A percentile compares a stretch with the other conserved stretches of the same genome.
phyloP scores from a whole-genome alignment of 2,113 vertebrate genomes.

The Anguilla japonica region DNA sequence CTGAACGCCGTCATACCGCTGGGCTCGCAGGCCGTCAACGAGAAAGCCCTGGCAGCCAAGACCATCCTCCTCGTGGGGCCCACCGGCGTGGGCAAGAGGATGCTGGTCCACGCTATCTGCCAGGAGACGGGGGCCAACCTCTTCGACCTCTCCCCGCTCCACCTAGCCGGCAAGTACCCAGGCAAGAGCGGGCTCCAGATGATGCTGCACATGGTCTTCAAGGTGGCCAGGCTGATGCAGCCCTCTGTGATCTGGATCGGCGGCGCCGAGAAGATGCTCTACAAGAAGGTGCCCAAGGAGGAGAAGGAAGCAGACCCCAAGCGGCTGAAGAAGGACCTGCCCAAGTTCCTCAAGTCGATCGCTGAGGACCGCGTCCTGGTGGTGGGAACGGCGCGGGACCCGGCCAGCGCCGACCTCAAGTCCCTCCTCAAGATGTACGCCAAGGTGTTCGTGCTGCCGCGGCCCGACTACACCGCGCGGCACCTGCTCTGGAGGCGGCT shows the following conservation, averaged over 20 bases:
- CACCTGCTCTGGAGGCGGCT: constrained; percentile 54
- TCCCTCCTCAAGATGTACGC: constrained; percentile 36
- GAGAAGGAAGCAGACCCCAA: constrained; percentile 69
- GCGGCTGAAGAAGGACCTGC: constrained; percentile 54
- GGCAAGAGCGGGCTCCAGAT: constrained; percentile 73
- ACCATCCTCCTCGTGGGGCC: constrained; percentile 81
- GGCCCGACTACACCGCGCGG: constrained; percentile 41
- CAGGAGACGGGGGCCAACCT: constrained; percentile 78
- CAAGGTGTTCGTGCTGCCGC: constrained; percentile 37
- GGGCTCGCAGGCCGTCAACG: constrained; percentile 75
- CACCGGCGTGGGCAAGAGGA: constrained; percentile 78
- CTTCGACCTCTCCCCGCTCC: constrained; percentile 80
- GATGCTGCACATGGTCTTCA: constrained; percentile 81
- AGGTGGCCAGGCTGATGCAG: constrained; percentile 76
- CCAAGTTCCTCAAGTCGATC: constrained; percentile 45
- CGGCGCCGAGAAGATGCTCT: constrained; percentile 80
- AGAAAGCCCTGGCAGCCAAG: constrained; percentile 75
- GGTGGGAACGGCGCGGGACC: constrained; percentile 28
- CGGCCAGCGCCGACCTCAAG: constrained; percentile 34
- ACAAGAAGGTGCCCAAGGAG: constrained; percentile 78
- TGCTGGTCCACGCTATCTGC: constrained; percentile 79
- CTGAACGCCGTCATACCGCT: constrained; percentile 77
- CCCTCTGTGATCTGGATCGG: constrained; percentile 81
- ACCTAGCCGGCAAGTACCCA: constrained; percentile 73
- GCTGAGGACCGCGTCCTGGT: constrained; percentile 46